These are phyloP conservation scores for Eurois occulta DNA, from an alignment of 2,888 invertebrate species.

Conservation along the genomic window DNA sequence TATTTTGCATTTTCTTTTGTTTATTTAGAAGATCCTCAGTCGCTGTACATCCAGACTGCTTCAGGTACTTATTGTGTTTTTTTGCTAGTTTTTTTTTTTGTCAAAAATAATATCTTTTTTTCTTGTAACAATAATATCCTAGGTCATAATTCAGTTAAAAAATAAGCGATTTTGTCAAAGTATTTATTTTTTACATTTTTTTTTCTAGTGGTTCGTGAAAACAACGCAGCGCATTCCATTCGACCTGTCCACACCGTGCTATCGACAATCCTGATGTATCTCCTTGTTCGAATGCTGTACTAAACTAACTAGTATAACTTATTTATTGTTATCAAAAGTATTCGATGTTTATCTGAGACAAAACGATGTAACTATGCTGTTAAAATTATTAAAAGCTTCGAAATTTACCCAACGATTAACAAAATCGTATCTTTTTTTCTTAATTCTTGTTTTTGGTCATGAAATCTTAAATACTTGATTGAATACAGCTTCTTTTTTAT, in stretches of 20 bases:
- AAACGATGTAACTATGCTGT: conserved; percentile 57
- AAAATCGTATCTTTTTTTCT: conserved; percentile 14
- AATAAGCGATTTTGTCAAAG: neutral
- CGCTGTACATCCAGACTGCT: conserved; percentile 82
- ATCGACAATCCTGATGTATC: conserved; percentile 81
- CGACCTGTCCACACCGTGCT: conserved; percentile 73
- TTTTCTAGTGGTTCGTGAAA: conserved; percentile 79
- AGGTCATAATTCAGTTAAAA: neutral
- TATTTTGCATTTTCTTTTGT: conserved; percentile 76
- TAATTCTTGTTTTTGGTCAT: conserved; percentile 1
- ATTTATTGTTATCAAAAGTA: conserved; percentile 84
- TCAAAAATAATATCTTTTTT: neutral
- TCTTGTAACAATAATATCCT: conserved; percentile 1
- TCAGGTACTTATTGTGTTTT: conserved; percentile 78
- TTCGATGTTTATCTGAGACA: conserved; percentile 71
- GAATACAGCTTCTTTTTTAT: conserved; percentile 21
- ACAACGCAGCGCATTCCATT: conserved; percentile 72
- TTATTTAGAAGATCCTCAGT: conserved; percentile 77
- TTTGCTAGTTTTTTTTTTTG: conserved; percentile 22
- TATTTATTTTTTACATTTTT: neutral
- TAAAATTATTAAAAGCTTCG: conserved; percentile 52
- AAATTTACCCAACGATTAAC: conserved; percentile 13
- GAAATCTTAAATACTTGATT: conserved; percentile 5
- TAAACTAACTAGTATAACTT: conserved; percentile 80
- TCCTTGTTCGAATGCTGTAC: conserved; percentile 85